Evolutionary conservation across 2,888 invertebrate species (phyloP), one percentile per base, ranked within the genome.

Genomic region (Napeogenes inachia): DNA sequence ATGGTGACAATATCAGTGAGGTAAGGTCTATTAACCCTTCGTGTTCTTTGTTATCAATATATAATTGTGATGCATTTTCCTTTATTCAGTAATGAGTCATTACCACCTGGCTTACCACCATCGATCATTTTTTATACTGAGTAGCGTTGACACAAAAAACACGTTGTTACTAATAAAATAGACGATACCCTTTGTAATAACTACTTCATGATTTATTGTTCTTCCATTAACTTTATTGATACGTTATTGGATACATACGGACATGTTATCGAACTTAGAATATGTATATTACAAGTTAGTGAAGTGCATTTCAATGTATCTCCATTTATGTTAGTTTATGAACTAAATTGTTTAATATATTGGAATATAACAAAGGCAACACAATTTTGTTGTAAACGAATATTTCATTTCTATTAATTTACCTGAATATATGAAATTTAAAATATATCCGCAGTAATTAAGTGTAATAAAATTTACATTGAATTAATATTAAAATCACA

Each of bases 61-160:
- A 58, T 54, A 62, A 56, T 50, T 60, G 33, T 46, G 58, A 56
- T 62, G 60, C 60, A 64, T 58, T 62, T 62, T 53, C 60, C 60
- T 61, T 56, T 57, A 62, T 63, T 35, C 45, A 45, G 56, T 64
- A 64, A 69, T 72, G 73, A 72, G 53, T 73, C 73, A 72, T 67
- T 69, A 68, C 67, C 70, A 71, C 68, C 70, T 71, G 69, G 67
- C 67, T 63, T 67, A 69, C 67, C 65, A 63, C 65, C 68, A 73
- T 73, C 70, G 68, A 73, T 73, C 73, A 73, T 68, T 69, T 69
- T 69, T 68, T 71, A 68, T 70, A 68, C 66, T 64, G 66, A 71
- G 71, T 68, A 73, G 63, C 56, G 67, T 59, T 56, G 33, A 65
- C 70, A 67, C 55, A 63, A 67, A 58, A 21, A 60, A 64, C 54